phyloP scores from a whole-genome alignment of 1,140 invertebrate genomes.

The Drosophila tristis region DNA sequence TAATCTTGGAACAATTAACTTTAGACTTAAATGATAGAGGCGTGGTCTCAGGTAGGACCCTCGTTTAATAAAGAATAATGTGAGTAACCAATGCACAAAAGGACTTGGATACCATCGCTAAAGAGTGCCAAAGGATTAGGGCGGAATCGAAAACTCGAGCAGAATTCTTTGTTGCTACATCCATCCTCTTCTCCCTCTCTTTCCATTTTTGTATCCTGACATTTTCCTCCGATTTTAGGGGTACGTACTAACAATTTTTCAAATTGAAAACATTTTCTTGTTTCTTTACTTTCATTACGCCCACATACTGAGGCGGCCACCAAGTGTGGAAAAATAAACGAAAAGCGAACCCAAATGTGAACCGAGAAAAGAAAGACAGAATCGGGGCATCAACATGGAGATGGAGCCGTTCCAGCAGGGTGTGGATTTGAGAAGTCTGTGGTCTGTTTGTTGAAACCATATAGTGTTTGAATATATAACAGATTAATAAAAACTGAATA shows the following conservation, averaged over 20 bases:
- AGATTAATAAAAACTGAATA: too few relatives aligned
- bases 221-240: constrained; percentile 54
- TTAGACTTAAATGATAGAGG: constrained; percentile 66
- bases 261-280: constrained; percentile 73
- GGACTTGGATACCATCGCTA: constrained; percentile 30
- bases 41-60: constrained; percentile 15
- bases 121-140: constrained; percentile 52
- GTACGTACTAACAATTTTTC: constrained; percentile 72
- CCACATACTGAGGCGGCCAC: constrained; percentile 40
- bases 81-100: constrained; percentile 54
- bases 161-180: constrained; percentile 63
- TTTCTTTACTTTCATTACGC: constrained; percentile 40
- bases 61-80: constrained; percentile 47
- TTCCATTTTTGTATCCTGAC: constrained; percentile 33
- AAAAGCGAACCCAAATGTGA: constrained; percentile 65
- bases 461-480: too few relatives aligned
- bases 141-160: constrained; percentile 62
- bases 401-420: constrained; percentile 10
- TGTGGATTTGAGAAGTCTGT: neutral
- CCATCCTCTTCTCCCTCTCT: neutral
- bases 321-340: constrained; percentile 48
- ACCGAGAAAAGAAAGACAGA: constrained; percentile 48
- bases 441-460: too few relatives aligned
- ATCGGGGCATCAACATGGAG: constrained; percentile 21
- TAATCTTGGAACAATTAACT: constrained; percentile 75